Evolutionary conservation across 2,113 vertebrate species (phyloP).

Genomic region (Shinisaurus crocodilurus): DNA sequence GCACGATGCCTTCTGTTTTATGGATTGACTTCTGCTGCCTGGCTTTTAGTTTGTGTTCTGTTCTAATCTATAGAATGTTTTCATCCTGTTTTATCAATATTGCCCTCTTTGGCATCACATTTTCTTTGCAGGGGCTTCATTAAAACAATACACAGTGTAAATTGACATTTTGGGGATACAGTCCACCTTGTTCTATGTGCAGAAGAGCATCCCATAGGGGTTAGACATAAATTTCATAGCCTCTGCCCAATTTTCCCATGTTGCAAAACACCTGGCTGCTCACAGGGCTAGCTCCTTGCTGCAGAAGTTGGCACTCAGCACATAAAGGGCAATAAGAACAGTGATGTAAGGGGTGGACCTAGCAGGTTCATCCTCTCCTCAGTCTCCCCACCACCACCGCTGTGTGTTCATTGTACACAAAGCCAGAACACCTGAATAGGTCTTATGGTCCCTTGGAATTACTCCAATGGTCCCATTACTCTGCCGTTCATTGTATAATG

Average conservation of each 20-base stretch:
- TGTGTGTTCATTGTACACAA: not conserved
- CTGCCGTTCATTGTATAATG: not conserved
- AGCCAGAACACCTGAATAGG: not conserved
- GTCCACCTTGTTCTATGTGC: not conserved
- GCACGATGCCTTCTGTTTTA: not conserved
- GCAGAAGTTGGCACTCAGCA: too few relatives aligned
- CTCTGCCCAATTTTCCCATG: too few relatives aligned
- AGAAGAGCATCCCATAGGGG: not conserved
- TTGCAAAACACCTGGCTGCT: too few relatives aligned
- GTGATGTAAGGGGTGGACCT: not conserved
- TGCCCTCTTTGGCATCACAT: not conserved
- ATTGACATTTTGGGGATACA: not conserved
- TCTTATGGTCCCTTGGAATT: not conserved
- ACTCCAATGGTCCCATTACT: not conserved
- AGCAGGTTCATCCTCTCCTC: not conserved
- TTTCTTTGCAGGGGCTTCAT: too few relatives aligned
- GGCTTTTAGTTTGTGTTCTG: not conserved
- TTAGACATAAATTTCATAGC: not conserved
- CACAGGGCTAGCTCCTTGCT: not conserved
- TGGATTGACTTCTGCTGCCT: not conserved
- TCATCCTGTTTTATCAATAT: not conserved
- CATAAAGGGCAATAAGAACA: too few relatives aligned
- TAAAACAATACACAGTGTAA: not conserved
- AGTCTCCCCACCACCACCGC: too few relatives aligned
- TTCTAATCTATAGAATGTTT: not conserved